Evolutionary conservation across 2,888 invertebrate genomes (phyloP).

Genomic region (Cyrtodaria siliqua): DNA sequence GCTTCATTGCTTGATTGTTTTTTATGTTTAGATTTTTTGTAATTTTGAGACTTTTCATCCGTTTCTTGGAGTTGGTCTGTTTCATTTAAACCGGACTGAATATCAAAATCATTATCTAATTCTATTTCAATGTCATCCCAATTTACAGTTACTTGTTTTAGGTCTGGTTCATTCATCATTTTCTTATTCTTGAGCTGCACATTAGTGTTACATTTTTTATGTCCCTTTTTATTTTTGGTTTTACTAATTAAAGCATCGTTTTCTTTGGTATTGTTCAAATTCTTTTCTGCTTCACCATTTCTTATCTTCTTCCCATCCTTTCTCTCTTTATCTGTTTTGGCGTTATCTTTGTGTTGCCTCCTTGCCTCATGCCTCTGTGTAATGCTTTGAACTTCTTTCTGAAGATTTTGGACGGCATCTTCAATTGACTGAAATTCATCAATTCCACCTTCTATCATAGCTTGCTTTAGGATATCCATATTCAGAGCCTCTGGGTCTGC

Average conservation of each 20-base stretch:
- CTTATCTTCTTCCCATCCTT: not conserved
- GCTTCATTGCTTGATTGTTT: too few relatives aligned
- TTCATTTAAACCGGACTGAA: not conserved
- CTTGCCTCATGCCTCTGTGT: not conserved
- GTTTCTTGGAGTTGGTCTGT: too few relatives aligned
- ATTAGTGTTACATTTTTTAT: too few relatives aligned
- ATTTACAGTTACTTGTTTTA: too few relatives aligned
- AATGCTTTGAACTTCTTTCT: constrained; percentile 9
- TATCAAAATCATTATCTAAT: too few relatives aligned
- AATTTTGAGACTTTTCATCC: too few relatives aligned
- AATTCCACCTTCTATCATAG: not conserved
- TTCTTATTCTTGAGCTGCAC: too few relatives aligned
- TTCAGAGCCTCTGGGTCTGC: not conserved
- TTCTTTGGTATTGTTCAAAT: not conserved
- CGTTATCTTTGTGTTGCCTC: not conserved
- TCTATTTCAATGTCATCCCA: too few relatives aligned
- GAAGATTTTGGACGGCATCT: constrained; percentile 1
- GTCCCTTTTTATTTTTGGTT: too few relatives aligned
- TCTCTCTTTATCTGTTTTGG: not conserved
- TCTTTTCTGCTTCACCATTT: not conserved
- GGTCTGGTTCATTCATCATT: too few relatives aligned
- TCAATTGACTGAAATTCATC: not conserved
- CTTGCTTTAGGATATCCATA: not conserved
- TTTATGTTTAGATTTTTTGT: too few relatives aligned
- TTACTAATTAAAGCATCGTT: not conserved